Base-by-base conservation (phyloP, 2,888 invertebrate species). In the Gymnocheta viridis region DNA sequence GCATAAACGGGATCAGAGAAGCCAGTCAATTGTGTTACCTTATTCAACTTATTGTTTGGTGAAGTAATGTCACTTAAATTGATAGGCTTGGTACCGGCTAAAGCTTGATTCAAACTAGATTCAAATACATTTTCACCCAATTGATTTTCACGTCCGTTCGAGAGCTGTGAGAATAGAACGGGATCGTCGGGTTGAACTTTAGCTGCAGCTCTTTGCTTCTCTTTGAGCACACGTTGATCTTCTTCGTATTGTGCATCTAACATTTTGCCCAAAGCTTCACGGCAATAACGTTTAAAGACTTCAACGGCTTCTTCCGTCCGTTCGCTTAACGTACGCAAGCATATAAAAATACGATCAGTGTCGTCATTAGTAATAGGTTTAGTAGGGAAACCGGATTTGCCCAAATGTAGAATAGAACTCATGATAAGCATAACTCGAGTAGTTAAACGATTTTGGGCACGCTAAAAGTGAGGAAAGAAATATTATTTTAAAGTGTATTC, bases 1-100 rank as follows among this genome's bases (percentile, higher is more conserved):
- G 99, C 98, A 92, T 99, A 99, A 82, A 99, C 99, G 0, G 99
- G 99, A 93, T 99, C 99, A 0, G 98, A 98, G 93, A 99, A 99
- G 14, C 99, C 99, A 4, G 99, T 99, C 89, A 99, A 93, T 92
- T 99, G 99, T 44, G 98, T 98, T 85, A 98, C 98, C 92, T 96
- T 96, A 85, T 95, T 95, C 19, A 95, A 90, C 87, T 94, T 95
- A 86, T 93, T 94, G 58, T 93, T 92, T 1, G 94, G 93, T 24
- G 94, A 92, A n/a, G 93, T 92, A 38, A 93, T 90, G 79, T 94
- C 94, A 49, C 92, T 92, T 17, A 91, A 87, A 64, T 91, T 90
- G 27, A 91, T 88, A 0, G 88, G 87, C 87, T 92, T 92, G 19
- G 90, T 92, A 64, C 96, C 96, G 54, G 96, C 96, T 82, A 98